A percentile compares a stretch with the other conserved stretches of the same genome.
Evolutionary conservation across 1,140 invertebrate species (phyloP).

Genomic region (Drosophila murphyi): DNA sequence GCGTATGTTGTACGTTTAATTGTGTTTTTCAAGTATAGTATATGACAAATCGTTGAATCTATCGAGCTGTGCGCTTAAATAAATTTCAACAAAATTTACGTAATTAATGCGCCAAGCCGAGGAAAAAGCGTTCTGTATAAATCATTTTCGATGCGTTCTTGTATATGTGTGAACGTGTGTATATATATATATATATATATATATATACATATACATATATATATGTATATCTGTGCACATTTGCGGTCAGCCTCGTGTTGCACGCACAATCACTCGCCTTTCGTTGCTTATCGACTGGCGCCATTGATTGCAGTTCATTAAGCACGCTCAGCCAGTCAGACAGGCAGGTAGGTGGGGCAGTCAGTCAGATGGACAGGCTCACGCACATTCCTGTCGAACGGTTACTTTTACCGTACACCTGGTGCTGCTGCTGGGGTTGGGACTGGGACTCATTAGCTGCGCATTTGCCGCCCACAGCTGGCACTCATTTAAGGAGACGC

Average conservation of each 20-base stretch:
- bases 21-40: constrained; percentile 20
- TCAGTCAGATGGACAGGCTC: constrained; percentile 4
- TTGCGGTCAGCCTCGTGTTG: constrained; percentile 66
- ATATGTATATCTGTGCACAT: constrained; percentile 40
- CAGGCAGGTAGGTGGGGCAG: background rate
- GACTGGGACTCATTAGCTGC: constrained; percentile 66
- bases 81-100: constrained; percentile 73
- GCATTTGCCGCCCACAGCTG: constrained; percentile 39
- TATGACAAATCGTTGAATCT: constrained; percentile 19
- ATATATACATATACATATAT: constrained; percentile 16
- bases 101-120: constrained; percentile 69
- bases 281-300: constrained; percentile 72
- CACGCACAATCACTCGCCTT: constrained; percentile 67
- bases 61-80: constrained; percentile 56
- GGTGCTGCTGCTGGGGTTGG: constrained; percentile 24
- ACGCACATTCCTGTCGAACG: constrained; percentile 40
- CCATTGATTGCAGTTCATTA: constrained; percentile 82
- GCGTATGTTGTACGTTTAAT: constrained; percentile 24
- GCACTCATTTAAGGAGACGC: constrained; percentile 20
- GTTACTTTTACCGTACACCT: constrained; percentile 4
- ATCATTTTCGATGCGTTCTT: constrained; percentile 36
- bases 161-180: constrained; percentile 25
- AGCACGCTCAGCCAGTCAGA: constrained; percentile 56
- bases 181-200: constrained; percentile 1
- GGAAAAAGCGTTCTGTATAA: constrained; percentile 45